Percentiles rank a stretch among this genome's conserved stretches.
These are phyloP conservation scores for Arothron firmamentum DNA, from an alignment of 2,113 vertebrate genomes.

Conservation along the genomic window DNA sequence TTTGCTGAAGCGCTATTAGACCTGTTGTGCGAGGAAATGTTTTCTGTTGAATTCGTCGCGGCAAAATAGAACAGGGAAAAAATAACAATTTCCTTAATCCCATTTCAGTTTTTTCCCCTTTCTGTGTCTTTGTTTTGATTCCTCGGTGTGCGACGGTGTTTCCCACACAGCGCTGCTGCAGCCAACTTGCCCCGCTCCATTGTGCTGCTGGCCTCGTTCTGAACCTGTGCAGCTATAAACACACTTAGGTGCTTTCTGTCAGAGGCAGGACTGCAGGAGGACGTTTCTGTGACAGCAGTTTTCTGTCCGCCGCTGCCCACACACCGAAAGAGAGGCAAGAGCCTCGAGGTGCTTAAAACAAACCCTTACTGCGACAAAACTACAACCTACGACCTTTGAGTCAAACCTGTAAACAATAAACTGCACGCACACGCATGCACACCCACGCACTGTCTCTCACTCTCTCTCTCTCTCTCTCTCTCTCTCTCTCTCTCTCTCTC, in stretches of 20 bases:
- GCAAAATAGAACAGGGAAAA: constrained; percentile 35
- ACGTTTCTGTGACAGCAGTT: constrained; percentile 70
- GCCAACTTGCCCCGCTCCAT: constrained; percentile 53
- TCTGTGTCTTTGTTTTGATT: constrained; percentile 58
- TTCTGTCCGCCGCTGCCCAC: constrained; percentile 45
- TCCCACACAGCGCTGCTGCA: constrained; percentile 58
- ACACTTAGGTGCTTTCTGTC: constrained; percentile 68
- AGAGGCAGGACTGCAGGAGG: constrained; percentile 51
- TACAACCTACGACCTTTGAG: constrained; percentile 35
- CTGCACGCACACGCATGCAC: constrained; percentile 1
- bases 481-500: constrained; percentile 24
- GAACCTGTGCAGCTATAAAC: constrained; percentile 70
- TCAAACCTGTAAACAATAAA: constrained; percentile 31
- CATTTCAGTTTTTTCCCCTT: constrained; percentile 28
- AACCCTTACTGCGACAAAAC: constrained; percentile 40
- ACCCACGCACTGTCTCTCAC: background rate
- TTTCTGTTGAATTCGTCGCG: constrained; percentile 38
- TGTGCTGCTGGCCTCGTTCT: constrained; percentile 72
- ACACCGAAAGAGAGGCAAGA: constrained; percentile 26
- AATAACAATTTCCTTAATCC: constrained; percentile 56
- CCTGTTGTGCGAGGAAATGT: constrained; percentile 53
- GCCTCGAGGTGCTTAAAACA: constrained; percentile 47
- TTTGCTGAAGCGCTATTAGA: constrained; percentile 33
- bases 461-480: constrained; percentile 24
- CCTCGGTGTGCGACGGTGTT: constrained; percentile 49